Conservation (phyloP, 2,888 invertebrate species). For the Cantharis lateralis region DNA sequence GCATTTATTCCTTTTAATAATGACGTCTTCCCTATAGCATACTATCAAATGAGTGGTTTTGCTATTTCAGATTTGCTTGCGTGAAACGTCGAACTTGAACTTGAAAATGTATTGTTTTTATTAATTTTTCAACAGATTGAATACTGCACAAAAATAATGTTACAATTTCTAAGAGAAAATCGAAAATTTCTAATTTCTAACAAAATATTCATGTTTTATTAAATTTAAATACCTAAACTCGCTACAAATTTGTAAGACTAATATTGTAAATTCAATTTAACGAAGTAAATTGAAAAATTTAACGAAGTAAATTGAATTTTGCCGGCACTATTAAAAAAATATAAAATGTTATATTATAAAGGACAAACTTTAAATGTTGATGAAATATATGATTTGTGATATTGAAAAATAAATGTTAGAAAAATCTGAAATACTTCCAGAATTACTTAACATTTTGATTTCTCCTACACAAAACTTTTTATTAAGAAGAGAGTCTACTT, state of each 20-base stretch:
- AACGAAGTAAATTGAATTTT: background rate
- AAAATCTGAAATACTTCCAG: background rate
- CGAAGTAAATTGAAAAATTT: background rate
- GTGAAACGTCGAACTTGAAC: background rate
- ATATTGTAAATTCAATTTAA: background rate
- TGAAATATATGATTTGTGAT: background rate
- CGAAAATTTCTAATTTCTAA: background rate
- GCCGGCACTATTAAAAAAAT: background rate
- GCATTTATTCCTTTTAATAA: background rate
- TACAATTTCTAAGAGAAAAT: background rate
- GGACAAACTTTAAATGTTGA: background rate
- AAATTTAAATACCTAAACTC: background rate
- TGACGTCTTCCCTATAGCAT: background rate
- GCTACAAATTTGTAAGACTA: background rate
- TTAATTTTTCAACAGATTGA: background rate
- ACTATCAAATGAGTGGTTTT: background rate
- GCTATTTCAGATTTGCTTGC: background rate
- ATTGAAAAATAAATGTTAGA: background rate
- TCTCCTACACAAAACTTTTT: background rate
- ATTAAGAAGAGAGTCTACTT: background rate
- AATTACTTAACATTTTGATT: background rate
- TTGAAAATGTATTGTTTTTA: background rate
- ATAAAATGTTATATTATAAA: background rate
- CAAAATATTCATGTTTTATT: background rate
- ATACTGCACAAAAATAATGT: background rate